Conservation (phyloP, 1,140 invertebrate genomes). For the Drosophila ohnishii region DNA sequence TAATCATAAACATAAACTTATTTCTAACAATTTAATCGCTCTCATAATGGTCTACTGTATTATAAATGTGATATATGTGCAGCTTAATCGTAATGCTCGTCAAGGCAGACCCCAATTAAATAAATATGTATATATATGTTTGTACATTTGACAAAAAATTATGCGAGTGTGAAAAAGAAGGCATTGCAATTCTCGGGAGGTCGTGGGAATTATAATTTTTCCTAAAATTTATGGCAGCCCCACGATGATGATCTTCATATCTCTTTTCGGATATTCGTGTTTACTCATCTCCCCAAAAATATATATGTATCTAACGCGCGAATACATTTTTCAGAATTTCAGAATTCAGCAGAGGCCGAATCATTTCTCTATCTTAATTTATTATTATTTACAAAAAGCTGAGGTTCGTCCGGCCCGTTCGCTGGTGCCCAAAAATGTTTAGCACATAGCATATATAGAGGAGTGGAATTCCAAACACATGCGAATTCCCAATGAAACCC, state of each 20-base stretch:
- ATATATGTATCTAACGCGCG: constrained; percentile 20
- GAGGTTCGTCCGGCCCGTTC: constrained; percentile 28
- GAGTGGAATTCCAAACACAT: constrained; percentile 56
- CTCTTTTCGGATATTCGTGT: constrained; percentile 42
- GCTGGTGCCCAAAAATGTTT: constrained; percentile 46
- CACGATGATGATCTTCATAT: constrained; percentile 37
- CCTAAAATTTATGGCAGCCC: constrained; percentile 39
- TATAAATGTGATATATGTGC: constrained; percentile 36
- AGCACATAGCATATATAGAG: constrained; percentile 32
- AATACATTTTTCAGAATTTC: constrained; percentile 28
- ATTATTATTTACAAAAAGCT: constrained; percentile 48
- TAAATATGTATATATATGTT: constrained; percentile 20
- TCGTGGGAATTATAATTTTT: constrained; percentile 40
- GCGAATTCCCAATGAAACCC: constrained; percentile 48
- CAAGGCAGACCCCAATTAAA: constrained; percentile 30
- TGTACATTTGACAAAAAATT: constrained; percentile 23
- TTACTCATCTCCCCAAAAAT: constrained; percentile 33
- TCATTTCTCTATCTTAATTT: constrained; percentile 41
- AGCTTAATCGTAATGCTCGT: constrained; percentile 25
- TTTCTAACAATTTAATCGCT: constrained; percentile 37
- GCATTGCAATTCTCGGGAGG: constrained; percentile 28
- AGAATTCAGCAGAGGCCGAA: constrained; percentile 36
- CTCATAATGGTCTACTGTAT: constrained; percentile 26
- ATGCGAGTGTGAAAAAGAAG: constrained; percentile 17
- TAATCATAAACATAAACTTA: constrained; percentile 33